Base-by-base conservation (phyloP, 2,888 invertebrate species). In the Drosophila mimetica region DNA sequence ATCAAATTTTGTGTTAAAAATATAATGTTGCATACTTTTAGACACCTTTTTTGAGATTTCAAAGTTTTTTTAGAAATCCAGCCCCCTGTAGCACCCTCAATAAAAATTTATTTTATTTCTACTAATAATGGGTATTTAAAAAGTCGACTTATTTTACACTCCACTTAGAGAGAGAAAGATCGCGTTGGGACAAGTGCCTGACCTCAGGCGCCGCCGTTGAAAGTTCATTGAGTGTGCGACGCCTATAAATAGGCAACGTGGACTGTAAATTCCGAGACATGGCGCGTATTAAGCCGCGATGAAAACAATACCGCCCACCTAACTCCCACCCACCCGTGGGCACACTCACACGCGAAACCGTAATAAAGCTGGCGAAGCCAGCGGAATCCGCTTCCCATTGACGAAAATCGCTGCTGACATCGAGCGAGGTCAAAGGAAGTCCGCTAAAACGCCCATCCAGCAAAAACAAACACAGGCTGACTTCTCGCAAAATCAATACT, bases 341-440 rank as follows among this genome's bases (percentile, higher is more conserved):
- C 30, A 4, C 55, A 51, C 47, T 39, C 52, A 57, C 42, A 48
- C 61, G 47, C 61, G 53, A 32, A 59, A 36, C 18, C 32, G 28
- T 54, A 59, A 50, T 55, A 50, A 55, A 55, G 18, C 25, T 37
- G 50, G 18, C 36, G n/a, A n/a, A 36, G 48, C 47, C 36, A 37
- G 28, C 30, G 22, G 25, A 50, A 44, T 18, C 44, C 39, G 25
- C 57, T 36, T 18, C 34, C 75, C 83, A 78, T 80, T 78, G 83
- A 78, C 69, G 58, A 80, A 78, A 78, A 80, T 78, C 63, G 60
- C 37, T 71, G 84, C 71, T 82, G 82, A 81, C 82, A 82, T 63
- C 77, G 69, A 72, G 71, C 72, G 72, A 72, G 79, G 84, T 83
- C 83, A 81, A 73, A 55, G 36, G 20, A 30, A 65, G 47, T 16